phyloP scores from a whole-genome alignment of 2,888 invertebrate species.

The Ophion costatus region DNA sequence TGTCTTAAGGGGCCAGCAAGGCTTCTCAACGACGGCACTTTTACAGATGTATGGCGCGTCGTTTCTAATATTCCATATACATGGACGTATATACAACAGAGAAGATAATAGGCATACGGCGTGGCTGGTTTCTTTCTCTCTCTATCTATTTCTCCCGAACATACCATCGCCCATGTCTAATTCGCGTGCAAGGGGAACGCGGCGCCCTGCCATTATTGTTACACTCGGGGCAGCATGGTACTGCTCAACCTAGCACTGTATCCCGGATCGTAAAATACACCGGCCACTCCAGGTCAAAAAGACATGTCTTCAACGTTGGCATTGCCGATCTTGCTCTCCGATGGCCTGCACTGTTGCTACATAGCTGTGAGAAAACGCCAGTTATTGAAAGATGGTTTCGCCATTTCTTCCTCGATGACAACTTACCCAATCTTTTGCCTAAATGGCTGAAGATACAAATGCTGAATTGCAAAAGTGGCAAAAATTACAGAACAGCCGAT shows the following conservation, averaged over 20 bases:
- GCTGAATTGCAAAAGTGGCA: neutral
- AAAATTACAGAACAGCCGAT: neutral
- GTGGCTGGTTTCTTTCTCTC: conserved; percentile 44
- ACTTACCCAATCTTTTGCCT: neutral
- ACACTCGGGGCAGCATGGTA: conserved; percentile 68
- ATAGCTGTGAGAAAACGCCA: neutral
- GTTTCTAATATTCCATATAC: conserved; percentile 48
- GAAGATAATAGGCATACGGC: conserved; percentile 28
- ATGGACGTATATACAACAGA: conserved; percentile 31
- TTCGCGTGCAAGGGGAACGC: conserved; percentile 55
- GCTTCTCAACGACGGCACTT: conserved; percentile 26
- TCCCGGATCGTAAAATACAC: neutral
- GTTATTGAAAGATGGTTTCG: neutral
- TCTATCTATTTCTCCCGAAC: conserved; percentile 19
- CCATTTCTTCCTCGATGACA: neutral
- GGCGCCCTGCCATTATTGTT: conserved; percentile 76
- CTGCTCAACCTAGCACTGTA: conserved; percentile 44
- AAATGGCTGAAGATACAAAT: neutral
- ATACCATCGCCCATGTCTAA: conserved; percentile 51
- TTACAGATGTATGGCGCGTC: conserved; percentile 49
- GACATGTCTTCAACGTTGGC: no score
- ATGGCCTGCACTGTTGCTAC: neutral
- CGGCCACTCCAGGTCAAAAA: neutral
- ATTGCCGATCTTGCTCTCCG: neutral
- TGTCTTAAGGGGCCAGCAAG: conserved; percentile 11